phyloP scores from a whole-genome alignment of 2,113 vertebrate species.

The Pangasianodon hypophthalmus region DNA sequence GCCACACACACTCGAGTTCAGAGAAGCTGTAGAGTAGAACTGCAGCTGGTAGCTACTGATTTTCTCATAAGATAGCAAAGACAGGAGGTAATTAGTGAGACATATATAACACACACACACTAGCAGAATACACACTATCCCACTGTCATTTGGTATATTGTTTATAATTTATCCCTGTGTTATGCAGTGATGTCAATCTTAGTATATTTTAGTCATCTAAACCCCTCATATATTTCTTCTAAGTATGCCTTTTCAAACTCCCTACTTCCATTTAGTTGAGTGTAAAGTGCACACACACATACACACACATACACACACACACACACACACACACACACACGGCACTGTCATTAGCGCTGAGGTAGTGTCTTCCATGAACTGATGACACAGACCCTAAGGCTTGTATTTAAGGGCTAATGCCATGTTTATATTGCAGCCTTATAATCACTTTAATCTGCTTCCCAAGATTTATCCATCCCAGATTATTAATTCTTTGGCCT shows the following conservation, averaged over 20 bases:
- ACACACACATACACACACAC: conserved; percentile 35
- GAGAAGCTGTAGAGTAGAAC: background rate
- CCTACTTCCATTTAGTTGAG: conserved; percentile 6
- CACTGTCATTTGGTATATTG: background rate
- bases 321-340: conserved; percentile 46
- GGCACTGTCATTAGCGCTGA: conserved; percentile 30
- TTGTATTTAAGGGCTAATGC: conserved; percentile 6
- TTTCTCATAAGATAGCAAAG: conserved; percentile 52
- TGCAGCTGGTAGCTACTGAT: conserved; percentile 33
- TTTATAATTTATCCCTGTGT: background rate
- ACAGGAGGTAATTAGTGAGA: conserved; percentile 24
- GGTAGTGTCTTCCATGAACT: conserved; percentile 8
- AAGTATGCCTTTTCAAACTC: background rate
- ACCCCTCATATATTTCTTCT: background rate
- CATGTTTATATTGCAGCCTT: background rate
- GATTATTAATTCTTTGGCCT: conserved; percentile 3
- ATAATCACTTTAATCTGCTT: conserved; percentile 17
- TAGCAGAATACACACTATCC: conserved; percentile 10
- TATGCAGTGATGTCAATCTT: background rate
- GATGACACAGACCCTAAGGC: conserved; percentile 24
- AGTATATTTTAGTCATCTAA: background rate
- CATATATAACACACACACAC: background rate
- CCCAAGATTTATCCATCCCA: background rate
- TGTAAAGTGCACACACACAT: conserved; percentile 12
- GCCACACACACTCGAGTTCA: conserved; percentile 1